Conservation (phyloP, 2,888 invertebrate species). For the Erannis defoliaria region DNA sequence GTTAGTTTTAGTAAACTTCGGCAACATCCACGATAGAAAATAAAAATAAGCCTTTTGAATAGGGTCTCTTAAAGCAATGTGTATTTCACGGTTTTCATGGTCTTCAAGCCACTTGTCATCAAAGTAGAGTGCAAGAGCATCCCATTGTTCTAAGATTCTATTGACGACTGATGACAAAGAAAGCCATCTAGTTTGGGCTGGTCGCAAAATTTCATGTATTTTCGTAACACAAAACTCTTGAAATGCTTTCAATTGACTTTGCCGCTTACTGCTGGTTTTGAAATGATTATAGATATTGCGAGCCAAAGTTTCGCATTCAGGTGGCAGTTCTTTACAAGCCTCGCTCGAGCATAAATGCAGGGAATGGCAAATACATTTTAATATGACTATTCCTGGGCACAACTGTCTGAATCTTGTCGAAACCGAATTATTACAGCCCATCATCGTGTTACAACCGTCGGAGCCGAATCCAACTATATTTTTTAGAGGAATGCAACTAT, state of each 20-base stretch:
- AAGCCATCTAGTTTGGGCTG: conserved; percentile 22
- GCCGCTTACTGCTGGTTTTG: conserved; percentile 10
- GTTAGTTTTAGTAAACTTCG: conserved; percentile 23
- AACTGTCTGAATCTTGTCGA: background rate
- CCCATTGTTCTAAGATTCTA: conserved; percentile 22
- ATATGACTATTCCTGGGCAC: background rate
- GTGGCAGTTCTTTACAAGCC: conserved; percentile 19
- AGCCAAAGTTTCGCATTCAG: conserved; percentile 19
- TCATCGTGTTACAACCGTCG: conserved; percentile 18
- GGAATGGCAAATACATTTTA: conserved; percentile 23
- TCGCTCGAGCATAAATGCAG: conserved; percentile 12
- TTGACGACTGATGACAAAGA: conserved; percentile 18
- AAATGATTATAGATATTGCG: conserved; percentile 17
- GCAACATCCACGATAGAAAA: conserved; percentile 19
- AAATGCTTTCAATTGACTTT: background rate
- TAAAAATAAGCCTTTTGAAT: conserved; percentile 1
- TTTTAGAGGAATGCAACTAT: too few species aligned
- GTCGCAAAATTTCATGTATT: conserved; percentile 21
- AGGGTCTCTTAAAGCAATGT: background rate
- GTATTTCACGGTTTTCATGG: background rate
- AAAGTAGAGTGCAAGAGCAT: conserved; percentile 11
- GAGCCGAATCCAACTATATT: conserved; percentile 24
- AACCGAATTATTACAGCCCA: conserved; percentile 18
- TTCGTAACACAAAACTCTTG: conserved; percentile 4
- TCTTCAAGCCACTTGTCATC: conserved; percentile 9